These are phyloP conservation scores for Silurus meridionalis DNA, from an alignment of 2,113 vertebrate genomes.

Conservation along the genomic window DNA sequence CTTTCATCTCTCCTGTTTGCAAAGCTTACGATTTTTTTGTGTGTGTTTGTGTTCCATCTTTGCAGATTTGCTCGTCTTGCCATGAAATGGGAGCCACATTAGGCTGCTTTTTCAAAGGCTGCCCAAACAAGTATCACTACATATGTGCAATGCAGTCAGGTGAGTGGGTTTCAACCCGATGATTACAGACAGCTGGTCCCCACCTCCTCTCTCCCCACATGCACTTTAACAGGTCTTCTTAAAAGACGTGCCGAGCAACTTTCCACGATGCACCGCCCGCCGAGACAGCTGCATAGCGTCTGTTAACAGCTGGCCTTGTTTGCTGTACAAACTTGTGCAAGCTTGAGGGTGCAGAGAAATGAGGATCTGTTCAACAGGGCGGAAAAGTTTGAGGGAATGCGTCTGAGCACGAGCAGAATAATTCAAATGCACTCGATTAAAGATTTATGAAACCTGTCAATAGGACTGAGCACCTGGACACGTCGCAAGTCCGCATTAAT, in stretches of 20 bases:
- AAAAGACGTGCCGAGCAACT: not conserved
- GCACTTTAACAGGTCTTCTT: slow-evolving; percentile 1
- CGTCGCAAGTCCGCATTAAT: not conserved
- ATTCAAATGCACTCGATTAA: not conserved
- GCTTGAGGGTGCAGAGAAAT: slow-evolving; percentile 32
- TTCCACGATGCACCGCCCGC: not conserved
- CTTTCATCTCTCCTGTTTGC: not conserved
- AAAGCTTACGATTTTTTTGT: too few relatives aligned
- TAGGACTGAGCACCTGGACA: not conserved
- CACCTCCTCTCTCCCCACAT: not conserved
- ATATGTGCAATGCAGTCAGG: slow-evolving; percentile 75
- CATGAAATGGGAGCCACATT: slow-evolving; percentile 65
- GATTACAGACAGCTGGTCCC: slow-evolving; percentile 13
- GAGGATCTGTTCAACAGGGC: not conserved
- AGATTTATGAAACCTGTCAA: not conserved
- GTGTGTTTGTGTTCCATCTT: not conserved
- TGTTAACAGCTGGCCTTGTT: slow-evolving; percentile 22
- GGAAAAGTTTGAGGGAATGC: not conserved
- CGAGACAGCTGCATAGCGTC: not conserved
- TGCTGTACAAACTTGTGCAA: slow-evolving; percentile 36
- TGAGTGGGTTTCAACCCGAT: slow-evolving; percentile 49
- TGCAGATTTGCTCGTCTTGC: slow-evolving; percentile 71
- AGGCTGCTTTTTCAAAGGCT: slow-evolving; percentile 77
- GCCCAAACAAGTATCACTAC: slow-evolving; percentile 78
- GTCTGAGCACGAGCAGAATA: not conserved